These are phyloP conservation scores for Rhabditoides inermis DNA, from an alignment of 2,888 invertebrate species.

Conservation along the genomic window DNA sequence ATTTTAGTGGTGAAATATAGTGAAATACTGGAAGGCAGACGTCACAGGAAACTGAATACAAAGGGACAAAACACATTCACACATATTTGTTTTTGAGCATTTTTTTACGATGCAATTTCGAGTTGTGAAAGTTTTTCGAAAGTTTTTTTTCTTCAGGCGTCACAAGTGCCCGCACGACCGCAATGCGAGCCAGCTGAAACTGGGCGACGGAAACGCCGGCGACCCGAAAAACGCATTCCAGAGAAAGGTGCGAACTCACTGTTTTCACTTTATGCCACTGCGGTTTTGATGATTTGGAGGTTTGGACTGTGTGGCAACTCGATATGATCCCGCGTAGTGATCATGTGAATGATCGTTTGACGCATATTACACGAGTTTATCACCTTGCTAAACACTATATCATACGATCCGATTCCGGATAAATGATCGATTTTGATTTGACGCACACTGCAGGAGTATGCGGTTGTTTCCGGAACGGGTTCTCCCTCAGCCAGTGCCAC, in stretches of 20 bases:
- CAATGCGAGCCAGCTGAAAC: slow-evolving; percentile 35
- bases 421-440: neutral
- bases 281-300: too few relatives aligned
- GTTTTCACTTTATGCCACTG: neutral
- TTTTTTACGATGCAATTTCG: too few relatives aligned
- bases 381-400: too few relatives aligned
- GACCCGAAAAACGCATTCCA: slow-evolving; percentile 24
- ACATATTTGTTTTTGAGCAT: too few relatives aligned
- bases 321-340: too few relatives aligned
- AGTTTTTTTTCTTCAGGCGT: slow-evolving; percentile 22
- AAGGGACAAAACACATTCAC: neutral
- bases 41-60: neutral
- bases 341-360: too few relatives aligned
- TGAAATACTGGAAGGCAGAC: too few relatives aligned
- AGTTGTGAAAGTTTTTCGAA: too few relatives aligned
- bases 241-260: slow-evolving; percentile 14
- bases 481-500: neutral
- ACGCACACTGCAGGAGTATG: slow-evolving; percentile 10
- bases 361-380: too few relatives aligned
- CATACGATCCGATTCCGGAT: neutral
- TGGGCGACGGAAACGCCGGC: slow-evolving; percentile 20
- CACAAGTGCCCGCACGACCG: slow-evolving; percentile 44
- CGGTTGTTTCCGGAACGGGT: slow-evolving; percentile 6
- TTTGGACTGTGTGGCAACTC: too few relatives aligned
- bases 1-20: too few relatives aligned